These are phyloP conservation scores for Tachysurus vachellii DNA, from an alignment of 2,113 vertebrate genomes.

Conservation along the genomic window DNA sequence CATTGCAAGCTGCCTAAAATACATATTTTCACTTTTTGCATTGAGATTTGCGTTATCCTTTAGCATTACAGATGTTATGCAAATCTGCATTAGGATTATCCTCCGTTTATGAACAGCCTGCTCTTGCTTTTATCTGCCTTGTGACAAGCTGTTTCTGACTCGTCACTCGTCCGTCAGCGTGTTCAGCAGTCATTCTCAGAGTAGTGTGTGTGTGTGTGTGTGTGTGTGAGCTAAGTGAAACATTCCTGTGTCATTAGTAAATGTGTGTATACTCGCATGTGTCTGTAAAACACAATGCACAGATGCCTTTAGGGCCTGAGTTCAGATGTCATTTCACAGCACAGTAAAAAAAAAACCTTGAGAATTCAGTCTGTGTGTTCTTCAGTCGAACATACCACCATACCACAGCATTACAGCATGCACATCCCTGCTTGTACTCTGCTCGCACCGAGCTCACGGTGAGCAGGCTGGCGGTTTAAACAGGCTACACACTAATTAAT, in stretches of 20 bases:
- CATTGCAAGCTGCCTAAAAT: neutral
- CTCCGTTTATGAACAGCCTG: neutral
- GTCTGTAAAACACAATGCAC: slow-evolving; percentile 19
- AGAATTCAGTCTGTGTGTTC: slow-evolving; percentile 2
- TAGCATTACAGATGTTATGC: neutral
- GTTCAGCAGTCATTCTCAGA: slow-evolving; percentile 19
- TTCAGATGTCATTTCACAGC: slow-evolving; percentile 33
- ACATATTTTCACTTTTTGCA: neutral
- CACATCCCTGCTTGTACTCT: neutral
- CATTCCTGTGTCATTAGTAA: slow-evolving; percentile 18
- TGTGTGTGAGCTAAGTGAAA: slow-evolving; percentile 28
- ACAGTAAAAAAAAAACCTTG: neutral
- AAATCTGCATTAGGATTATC: neutral
- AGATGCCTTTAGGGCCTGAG: slow-evolving; percentile 9
- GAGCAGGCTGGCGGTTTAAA: neutral
- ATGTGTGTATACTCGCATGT: slow-evolving; percentile 9
- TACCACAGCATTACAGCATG: neutral
- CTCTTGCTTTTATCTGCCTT: neutral
- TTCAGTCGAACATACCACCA: neutral
- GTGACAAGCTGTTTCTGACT: slow-evolving; percentile 7
- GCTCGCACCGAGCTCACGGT: neutral
- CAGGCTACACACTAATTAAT: neutral
- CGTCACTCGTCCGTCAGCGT: neutral
- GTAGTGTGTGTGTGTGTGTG: slow-evolving; percentile 9
- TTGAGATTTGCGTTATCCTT: neutral